Evolutionary conservation across 2,797 vertebrate genomes (phyloP), one percentile per base, ranked within the genome.

Genomic region (Discoglossus pictus): DNA sequence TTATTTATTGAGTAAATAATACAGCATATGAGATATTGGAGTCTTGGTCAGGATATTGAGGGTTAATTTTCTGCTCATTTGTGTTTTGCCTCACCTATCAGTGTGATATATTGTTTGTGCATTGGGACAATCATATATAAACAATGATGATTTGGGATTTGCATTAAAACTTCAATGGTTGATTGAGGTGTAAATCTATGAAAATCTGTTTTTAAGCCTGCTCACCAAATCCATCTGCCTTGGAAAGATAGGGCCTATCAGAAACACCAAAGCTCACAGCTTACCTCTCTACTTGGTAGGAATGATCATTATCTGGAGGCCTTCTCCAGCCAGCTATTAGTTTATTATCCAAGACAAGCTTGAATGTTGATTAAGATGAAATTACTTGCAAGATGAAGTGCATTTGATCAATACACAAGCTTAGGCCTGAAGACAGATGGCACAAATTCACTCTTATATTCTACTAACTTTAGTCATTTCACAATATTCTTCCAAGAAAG

Each of bases 341-440:
- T 90, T 88, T 89, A 89, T 91, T 90, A 87, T 88, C 85, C 82
- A 74, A 62, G 76, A 85, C 75, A 75, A 85, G 76, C 85, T 76
- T 51, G 70, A 75, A 77, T 85, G 76, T 80, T 90, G 89, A 91
- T 92, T 89, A 88, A 86, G 86, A 91, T 88, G 89, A 92, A 93
- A 92, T 93, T 87, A 89, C 88, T 90, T 80, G 80, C 87, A 90
- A 91, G 86, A 80, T 87, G 85, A 86, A 90, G 82, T 81, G 87
- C 76, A 67, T 80, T 84, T 85, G 87, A 86, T 91, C 89, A 76
- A 86, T 84, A 76, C 62, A 61, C 44, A 67, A 68, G 68, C n/a
- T 61, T 18, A 31, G 59, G 72, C 76, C 58, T 18, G 68, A 62
- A 74, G 72, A 78, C 82, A 87, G 84, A 83, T 86, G 84, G 84